These are phyloP conservation scores for Engraulis encrasicolus DNA, from an alignment of 2,113 vertebrate genomes.

Conservation along the genomic window DNA sequence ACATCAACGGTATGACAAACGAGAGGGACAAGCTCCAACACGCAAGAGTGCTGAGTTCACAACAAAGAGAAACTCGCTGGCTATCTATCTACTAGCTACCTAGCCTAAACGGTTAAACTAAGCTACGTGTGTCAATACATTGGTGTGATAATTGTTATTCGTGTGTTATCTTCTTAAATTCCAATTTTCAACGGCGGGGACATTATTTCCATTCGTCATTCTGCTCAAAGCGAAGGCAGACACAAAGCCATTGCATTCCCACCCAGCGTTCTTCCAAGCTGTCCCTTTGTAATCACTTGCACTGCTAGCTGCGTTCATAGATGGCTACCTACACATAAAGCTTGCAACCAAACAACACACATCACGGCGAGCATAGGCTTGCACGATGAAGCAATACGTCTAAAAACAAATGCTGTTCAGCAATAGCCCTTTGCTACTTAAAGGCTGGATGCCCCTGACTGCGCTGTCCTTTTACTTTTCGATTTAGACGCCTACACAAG, in stretches of 20 bases:
- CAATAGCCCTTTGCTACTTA: background rate
- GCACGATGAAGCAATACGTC: background rate
- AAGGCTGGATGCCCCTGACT: background rate
- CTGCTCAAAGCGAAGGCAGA: constrained; percentile 5
- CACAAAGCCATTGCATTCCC: background rate
- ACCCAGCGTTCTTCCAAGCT: background rate
- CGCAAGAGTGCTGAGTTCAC: constrained; percentile 14
- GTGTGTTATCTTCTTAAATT: background rate
- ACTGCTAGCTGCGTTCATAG: constrained; percentile 10
- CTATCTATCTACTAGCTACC: background rate
- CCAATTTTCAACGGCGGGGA: background rate
- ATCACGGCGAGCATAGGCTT: background rate
- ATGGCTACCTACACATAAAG: background rate
- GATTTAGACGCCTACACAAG: background rate
- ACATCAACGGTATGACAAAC: background rate
- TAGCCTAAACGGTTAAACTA: constrained; percentile 4
- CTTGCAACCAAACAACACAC: background rate
- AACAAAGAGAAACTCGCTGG: constrained; percentile 17
- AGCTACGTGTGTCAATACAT: constrained; percentile 14
- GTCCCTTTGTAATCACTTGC: constrained; percentile 6
- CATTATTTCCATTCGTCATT: background rate
- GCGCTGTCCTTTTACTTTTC: background rate
- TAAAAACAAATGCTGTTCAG: background rate
- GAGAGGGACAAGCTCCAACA: background rate
- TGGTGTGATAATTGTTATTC: background rate